phyloP scores from a whole-genome alignment of 2,888 invertebrate species.

The Linyphia triangularis region DNA sequence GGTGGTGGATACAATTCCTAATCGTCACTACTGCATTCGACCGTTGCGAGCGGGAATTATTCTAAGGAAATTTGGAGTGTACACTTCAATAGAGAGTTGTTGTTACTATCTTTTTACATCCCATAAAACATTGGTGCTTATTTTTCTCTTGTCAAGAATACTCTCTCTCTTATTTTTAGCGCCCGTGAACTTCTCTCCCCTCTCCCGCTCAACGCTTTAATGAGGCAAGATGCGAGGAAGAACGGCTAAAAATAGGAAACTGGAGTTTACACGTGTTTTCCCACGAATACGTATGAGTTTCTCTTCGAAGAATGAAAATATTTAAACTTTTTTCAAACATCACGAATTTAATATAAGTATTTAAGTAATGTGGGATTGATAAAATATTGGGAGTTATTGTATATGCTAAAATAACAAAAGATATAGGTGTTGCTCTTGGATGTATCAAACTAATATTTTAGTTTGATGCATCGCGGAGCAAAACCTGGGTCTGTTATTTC shows the following conservation, averaged over 20 bases:
- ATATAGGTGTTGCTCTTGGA: no score
- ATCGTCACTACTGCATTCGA: no score
- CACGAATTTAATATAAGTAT: no score
- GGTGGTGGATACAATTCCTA: no score
- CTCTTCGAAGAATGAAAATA: neutral
- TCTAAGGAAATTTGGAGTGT: neutral
- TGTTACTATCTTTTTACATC: slow-evolving; percentile 45
- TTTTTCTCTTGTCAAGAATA: slow-evolving; percentile 60
- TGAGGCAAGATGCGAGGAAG: slow-evolving; percentile 11
- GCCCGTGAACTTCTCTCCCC: slow-evolving; percentile 1
- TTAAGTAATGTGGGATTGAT: no score
- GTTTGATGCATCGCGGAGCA: no score
- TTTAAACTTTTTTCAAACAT: no score
- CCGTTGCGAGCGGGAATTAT: no score
- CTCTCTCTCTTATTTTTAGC: slow-evolving; percentile 59
- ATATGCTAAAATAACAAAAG: no score
- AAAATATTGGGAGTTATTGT: no score
- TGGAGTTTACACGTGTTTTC: slow-evolving; percentile 18
- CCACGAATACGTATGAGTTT: neutral
- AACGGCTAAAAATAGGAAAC: slow-evolving; percentile 39
- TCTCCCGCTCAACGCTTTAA: slow-evolving; percentile 15
- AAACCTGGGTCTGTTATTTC: no score
- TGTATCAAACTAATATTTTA: no score
- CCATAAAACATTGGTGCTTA: slow-evolving; percentile 64
- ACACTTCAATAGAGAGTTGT: slow-evolving; percentile 7